phyloP scores from a whole-genome alignment of 2,797 vertebrate species.

The Oceanodroma leucorhoa region DNA sequence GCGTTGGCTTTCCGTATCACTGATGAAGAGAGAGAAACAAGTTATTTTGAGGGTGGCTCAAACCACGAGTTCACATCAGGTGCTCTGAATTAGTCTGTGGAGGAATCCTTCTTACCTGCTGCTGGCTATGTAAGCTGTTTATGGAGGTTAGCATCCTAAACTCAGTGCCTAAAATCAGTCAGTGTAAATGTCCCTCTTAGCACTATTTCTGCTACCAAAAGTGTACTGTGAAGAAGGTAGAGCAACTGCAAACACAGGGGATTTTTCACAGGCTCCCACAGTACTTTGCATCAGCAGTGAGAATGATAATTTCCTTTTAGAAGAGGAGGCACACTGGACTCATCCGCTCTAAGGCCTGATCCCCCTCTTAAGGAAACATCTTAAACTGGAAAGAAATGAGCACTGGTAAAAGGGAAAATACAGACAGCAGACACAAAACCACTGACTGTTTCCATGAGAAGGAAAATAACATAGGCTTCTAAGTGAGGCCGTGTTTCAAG shows the following conservation, averaged over 20 bases:
- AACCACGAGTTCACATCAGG: not conserved
- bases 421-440: not conserved
- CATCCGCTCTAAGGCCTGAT: not conserved
- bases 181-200: not conserved
- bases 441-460: not conserved
- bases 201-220: not conserved
- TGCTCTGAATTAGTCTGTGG: not conserved
- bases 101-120: not conserved
- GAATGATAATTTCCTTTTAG: not conserved
- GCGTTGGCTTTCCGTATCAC: not conserved
- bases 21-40: not conserved
- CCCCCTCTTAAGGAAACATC: not conserved
- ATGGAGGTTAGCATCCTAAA: not conserved
- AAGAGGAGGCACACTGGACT: not conserved
- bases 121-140: not conserved
- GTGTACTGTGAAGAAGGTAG: not conserved
- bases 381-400: not conserved
- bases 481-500: not conserved
- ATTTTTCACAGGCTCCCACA: not conserved
- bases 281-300: not conserved
- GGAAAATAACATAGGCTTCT: not conserved
- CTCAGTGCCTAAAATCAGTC: not conserved
- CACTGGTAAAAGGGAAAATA: not conserved
- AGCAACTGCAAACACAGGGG: not conserved
- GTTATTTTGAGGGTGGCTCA: not conserved